These are phyloP conservation scores for Actinemys pallida DNA, from an alignment of 2,113 vertebrate species.

Conservation along the genomic window DNA sequence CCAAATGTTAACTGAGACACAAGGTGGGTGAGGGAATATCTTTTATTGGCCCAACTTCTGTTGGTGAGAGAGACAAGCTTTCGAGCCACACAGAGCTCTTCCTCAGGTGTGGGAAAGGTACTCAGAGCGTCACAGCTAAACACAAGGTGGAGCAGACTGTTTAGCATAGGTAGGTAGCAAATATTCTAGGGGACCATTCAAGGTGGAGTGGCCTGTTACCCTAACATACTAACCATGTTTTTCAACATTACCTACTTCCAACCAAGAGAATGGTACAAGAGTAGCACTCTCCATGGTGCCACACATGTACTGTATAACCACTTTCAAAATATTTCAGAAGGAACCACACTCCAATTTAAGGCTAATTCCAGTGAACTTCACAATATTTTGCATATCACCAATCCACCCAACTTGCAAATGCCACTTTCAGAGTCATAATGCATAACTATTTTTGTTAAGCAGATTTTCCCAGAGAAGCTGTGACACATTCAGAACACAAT, in stretches of 20 bases:
- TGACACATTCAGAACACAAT: background rate
- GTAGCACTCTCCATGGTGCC: background rate
- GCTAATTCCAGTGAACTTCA: background rate
- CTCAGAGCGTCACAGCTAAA: background rate
- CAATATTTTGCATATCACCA: background rate
- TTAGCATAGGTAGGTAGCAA: background rate
- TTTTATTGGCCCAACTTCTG: background rate
- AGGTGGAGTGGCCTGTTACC: background rate
- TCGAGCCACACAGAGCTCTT: background rate
- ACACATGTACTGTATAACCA: background rate
- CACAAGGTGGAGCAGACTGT: background rate
- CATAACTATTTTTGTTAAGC: background rate
- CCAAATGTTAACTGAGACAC: background rate
- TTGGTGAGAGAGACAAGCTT: background rate
- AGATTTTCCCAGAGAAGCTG: background rate
- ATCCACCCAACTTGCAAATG: background rate
- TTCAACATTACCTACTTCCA: background rate
- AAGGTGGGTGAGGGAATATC: background rate
- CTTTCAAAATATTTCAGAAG: background rate
- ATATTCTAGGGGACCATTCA: background rate
- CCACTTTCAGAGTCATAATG: background rate
- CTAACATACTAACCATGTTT: background rate
- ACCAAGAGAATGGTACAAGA: background rate
- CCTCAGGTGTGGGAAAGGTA: background rate
- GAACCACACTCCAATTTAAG: background rate